A percentile compares a stretch with the other conserved stretches of the same genome.
Conservation (phyloP, 2,888 invertebrate genomes). For the Leucozona laternaria region DNA sequence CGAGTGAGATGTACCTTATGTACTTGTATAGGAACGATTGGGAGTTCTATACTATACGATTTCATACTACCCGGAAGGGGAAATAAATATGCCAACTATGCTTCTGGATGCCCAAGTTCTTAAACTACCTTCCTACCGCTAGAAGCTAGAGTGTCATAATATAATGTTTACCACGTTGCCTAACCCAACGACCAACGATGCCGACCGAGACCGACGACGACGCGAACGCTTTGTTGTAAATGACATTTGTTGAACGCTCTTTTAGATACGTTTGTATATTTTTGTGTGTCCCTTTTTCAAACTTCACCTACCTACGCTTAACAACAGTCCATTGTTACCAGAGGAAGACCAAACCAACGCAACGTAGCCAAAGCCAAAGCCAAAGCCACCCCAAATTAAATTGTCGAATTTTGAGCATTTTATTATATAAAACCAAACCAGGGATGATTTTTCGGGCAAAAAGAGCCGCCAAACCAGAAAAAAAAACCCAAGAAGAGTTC, state of each 20-base stretch:
- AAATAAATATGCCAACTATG: constrained; percentile 49
- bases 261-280: constrained; percentile 31
- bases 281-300: background rate
- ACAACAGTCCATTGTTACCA: constrained; percentile 45
- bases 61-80: constrained; percentile 66
- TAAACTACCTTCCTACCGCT: background rate
- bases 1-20: constrained; percentile 62
- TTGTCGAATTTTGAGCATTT: constrained; percentile 17
- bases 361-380: background rate
- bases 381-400: constrained; percentile 68
- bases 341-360: constrained; percentile 5
- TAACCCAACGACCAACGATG: constrained; percentile 6
- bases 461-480: constrained; percentile 36
- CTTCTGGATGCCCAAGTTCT: constrained; percentile 43
- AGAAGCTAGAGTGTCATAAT: constrained; percentile 36
- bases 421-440: constrained; percentile 50
- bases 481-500: constrained; percentile 68
- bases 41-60: background rate
- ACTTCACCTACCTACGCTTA: constrained; percentile 31
- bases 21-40: constrained; percentile 18
- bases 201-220: background rate
- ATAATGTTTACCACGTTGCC: constrained; percentile 52
- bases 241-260: constrained; percentile 67
- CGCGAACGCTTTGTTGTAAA: constrained; percentile 42
- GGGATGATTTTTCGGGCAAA: constrained; percentile 64